These are phyloP conservation scores for Apolygus lucorum DNA, from an alignment of 1,140 invertebrate species.

Conservation along the genomic window DNA sequence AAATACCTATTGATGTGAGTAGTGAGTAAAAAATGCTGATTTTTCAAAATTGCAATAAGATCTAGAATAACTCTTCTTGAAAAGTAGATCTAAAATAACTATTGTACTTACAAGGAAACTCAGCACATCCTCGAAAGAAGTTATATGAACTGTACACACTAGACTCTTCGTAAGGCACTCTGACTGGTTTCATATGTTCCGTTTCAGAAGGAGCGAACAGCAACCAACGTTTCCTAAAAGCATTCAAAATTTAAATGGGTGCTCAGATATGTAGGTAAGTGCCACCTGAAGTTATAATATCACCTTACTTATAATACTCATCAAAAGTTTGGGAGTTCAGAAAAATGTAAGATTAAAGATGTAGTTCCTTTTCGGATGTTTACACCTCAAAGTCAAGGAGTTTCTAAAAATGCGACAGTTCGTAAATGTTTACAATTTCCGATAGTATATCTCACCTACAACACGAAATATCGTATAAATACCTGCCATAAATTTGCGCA, in stretches of 20 bases:
- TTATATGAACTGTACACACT: conserved; percentile 84
- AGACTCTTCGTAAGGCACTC: conserved; percentile 94
- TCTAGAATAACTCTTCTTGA: neutral
- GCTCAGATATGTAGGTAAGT: no score
- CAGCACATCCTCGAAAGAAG: conserved; percentile 51
- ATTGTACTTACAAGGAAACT: conserved; percentile 33
- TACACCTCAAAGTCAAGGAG: no score
- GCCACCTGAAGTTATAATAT: no score
- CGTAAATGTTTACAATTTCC: no score
- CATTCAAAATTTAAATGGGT: no score
- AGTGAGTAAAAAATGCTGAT: neutral
- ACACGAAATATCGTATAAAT: no score
- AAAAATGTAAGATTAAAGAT: no score
- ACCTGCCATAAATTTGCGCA: conserved; percentile 75
- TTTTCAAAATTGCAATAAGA: neutral
- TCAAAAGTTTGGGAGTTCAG: no score
- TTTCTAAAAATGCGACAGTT: no score
- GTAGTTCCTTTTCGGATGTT: no score
- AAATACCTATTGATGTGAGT: neutral
- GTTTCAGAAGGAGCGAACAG: conserved; percentile 75
- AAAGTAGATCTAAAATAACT: conserved; percentile 22
- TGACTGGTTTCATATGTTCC: conserved; percentile 59
- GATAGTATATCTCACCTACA: no score
- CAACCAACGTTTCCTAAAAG: conserved; percentile 76
- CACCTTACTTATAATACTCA: no score